These are phyloP conservation scores for Coenonympha arcania DNA, from an alignment of 2,888 invertebrate species.

Conservation along the genomic window DNA sequence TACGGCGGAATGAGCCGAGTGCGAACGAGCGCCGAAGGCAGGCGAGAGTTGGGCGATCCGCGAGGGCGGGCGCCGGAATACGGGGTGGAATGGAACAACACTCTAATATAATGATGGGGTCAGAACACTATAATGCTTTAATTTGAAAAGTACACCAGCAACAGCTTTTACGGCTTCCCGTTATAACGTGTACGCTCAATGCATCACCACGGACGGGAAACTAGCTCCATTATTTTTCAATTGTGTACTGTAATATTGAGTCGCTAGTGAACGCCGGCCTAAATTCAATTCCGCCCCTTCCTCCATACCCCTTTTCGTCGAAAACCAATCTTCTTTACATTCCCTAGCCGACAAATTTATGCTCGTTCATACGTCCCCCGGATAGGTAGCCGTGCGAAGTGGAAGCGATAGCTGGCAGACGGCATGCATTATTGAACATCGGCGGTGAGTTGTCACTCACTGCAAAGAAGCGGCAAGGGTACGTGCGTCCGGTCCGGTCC, in stretches of 20 bases:
- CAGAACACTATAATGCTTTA: slow-evolving; percentile 73
- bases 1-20: slow-evolving; percentile 57
- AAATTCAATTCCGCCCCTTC: slow-evolving; percentile 71
- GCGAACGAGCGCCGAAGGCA: slow-evolving; percentile 26
- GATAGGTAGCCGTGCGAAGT: slow-evolving; percentile 40
- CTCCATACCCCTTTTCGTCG: slow-evolving; percentile 56
- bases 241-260: slow-evolving; percentile 28
- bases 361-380: slow-evolving; percentile 63
- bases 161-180: slow-evolving; percentile 29
- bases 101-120: slow-evolving; percentile 74
- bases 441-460: slow-evolving; percentile 39
- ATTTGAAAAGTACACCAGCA: slow-evolving; percentile 72
- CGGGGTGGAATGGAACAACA: slow-evolving; percentile 70
- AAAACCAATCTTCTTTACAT: slow-evolving; percentile 73
- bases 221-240: slow-evolving; percentile 7
- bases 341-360: slow-evolving; percentile 72
- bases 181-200: slow-evolving; percentile 18
- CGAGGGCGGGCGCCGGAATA: slow-evolving; percentile 48
- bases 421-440: slow-evolving; percentile 59
- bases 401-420: slow-evolving; percentile 31
- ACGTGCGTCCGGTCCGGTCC: slow-evolving; percentile 30
- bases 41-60: slow-evolving; percentile 31
- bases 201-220: slow-evolving; percentile 9
- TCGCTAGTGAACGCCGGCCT: slow-evolving; percentile 58
- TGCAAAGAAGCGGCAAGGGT: slow-evolving; percentile 60